These are phyloP conservation scores for Tiaroga cobitis DNA, from an alignment of 2,797 vertebrate species.

Conservation along the genomic window DNA sequence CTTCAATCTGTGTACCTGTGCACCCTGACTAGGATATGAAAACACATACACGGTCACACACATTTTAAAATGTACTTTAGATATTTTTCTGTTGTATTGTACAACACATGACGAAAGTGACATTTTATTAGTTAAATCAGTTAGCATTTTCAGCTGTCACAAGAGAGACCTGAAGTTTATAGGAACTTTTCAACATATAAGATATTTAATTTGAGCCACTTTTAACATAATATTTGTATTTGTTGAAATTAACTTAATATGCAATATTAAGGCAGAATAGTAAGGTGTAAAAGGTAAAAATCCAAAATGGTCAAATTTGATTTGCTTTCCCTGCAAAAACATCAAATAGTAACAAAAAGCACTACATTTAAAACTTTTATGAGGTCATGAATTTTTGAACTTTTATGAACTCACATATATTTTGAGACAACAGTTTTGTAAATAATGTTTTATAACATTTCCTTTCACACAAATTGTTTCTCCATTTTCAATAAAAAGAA, in stretches of 20 bases:
- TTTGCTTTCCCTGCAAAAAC: too few relatives aligned
- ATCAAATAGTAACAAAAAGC: too few relatives aligned
- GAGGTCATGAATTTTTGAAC: too few relatives aligned
- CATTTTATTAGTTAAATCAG: not conserved
- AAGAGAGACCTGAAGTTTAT: not conserved
- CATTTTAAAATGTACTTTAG: not conserved
- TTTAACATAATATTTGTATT: not conserved
- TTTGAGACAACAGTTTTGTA: not conserved
- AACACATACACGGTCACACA: not conserved
- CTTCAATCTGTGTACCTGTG: slow-evolving; percentile 53
- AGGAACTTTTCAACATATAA: not conserved
- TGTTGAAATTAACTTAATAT: not conserved
- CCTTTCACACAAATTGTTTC: not conserved
- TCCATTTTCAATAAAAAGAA: not conserved
- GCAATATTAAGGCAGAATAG: not conserved
- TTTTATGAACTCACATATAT: too few relatives aligned
- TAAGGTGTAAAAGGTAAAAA: not conserved
- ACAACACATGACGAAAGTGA: not conserved
- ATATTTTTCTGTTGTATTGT: not conserved
- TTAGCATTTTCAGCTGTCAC: not conserved
- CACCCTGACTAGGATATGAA: slow-evolving; percentile 33
- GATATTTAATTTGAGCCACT: not conserved
- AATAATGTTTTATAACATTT: not conserved
- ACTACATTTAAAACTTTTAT: too few relatives aligned
- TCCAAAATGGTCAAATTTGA: too few relatives aligned